A percentile compares a stretch with the other conserved stretches of the same genome.
These are phyloP conservation scores for Aramus guarauna DNA, from an alignment of 2,113 vertebrate genomes.

Conservation along the genomic window DNA sequence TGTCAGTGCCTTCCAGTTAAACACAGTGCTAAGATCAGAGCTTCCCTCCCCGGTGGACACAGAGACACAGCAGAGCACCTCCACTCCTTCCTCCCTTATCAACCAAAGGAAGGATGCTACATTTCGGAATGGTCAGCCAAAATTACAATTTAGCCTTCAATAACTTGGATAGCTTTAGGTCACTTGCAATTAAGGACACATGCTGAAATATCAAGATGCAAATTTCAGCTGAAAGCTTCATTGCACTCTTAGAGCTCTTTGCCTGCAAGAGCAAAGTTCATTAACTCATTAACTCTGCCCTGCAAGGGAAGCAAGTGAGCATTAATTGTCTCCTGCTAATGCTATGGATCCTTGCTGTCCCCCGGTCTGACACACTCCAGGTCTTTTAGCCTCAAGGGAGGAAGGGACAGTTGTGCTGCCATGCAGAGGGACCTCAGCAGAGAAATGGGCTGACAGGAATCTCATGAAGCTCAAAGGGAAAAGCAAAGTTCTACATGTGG, in stretches of 20 bases:
- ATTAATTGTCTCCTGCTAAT: slow-evolving; percentile 15
- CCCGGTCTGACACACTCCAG: not conserved
- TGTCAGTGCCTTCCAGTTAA: not conserved
- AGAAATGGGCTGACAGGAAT: not conserved
- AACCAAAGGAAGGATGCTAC: not conserved
- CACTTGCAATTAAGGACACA: not conserved
- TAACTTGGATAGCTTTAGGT: not conserved
- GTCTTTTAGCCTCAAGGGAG: not conserved
- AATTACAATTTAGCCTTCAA: not conserved
- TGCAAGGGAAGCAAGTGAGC: slow-evolving; percentile 21
- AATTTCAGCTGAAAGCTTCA: not conserved
- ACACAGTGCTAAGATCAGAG: not conserved
- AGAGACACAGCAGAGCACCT: not conserved
- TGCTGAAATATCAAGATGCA: not conserved
- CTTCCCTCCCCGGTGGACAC: not conserved
- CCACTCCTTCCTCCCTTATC: not conserved
- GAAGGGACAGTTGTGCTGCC: not conserved
- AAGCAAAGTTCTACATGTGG: not conserved
- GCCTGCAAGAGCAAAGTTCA: slow-evolving; percentile 3
- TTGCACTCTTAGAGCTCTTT: not conserved
- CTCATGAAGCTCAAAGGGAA: not conserved
- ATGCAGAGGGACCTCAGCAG: not conserved
- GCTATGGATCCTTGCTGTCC: not conserved
- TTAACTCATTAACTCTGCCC: slow-evolving; percentile 29
- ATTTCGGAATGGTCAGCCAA: not conserved